phyloP scores from a whole-genome alignment of 2,888 invertebrate species.

The Nemurella pictetii region DNA sequence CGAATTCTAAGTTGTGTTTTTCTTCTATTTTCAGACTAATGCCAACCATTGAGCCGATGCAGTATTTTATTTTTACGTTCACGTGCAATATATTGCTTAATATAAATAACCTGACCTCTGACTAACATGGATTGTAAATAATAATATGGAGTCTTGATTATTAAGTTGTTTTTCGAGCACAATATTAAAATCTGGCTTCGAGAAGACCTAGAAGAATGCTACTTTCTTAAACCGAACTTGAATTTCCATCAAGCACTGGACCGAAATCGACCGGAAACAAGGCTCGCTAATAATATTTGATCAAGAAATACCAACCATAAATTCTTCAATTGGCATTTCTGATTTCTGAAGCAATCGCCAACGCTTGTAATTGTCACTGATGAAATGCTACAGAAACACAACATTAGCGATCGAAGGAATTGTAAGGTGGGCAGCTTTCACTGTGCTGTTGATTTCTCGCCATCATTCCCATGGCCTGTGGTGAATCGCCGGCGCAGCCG shows the following conservation, averaged over 20 bases:
- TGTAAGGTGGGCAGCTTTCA: not conserved
- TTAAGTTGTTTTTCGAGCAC: not conserved
- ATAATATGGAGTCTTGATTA: not conserved
- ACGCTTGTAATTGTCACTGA: conserved; percentile 1
- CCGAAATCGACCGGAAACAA: not conserved
- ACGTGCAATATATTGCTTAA: not conserved
- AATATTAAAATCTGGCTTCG: not conserved
- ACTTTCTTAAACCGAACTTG: not conserved
- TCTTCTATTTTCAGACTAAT: not conserved
- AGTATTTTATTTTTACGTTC: not conserved
- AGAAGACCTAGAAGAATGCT: not conserved
- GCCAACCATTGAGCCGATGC: not conserved
- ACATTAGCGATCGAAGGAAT: not conserved
- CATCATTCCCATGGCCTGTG: not conserved
- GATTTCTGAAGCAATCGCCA: not conserved
- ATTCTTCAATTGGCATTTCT: not conserved
- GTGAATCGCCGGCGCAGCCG: not conserved
- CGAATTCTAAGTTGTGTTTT: no score
- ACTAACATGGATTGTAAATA: not conserved
- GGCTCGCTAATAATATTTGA: not conserved
- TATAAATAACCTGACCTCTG: not conserved
- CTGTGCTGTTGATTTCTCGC: not conserved
- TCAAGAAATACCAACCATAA: not conserved
- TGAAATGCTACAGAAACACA: conserved; percentile 6
- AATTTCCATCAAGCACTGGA: not conserved